Percentiles rank a stretch among this genome's conserved stretches.
These are phyloP conservation scores for Hydrozoanthus tunicans DNA, from an alignment of 64 coral and sea anemone genomes.

Conservation along the genomic window DNA sequence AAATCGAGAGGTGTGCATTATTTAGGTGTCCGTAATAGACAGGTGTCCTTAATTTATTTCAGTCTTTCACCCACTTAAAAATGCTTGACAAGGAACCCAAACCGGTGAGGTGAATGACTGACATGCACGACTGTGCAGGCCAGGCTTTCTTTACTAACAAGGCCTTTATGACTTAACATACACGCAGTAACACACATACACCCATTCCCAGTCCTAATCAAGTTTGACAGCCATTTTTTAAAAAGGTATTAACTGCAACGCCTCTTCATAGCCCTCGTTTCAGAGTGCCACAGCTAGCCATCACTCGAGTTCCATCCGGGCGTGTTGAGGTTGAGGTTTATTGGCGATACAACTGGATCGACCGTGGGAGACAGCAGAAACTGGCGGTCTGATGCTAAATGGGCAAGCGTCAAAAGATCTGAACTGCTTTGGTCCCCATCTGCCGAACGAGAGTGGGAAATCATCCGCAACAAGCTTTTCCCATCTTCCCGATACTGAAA, in stretches of 20 bases:
- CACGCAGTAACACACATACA: no score
- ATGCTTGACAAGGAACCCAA: no score
- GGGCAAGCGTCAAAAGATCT: slow-evolving; percentile 72
- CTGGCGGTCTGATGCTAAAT: slow-evolving; percentile 58
- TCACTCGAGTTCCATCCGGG: slow-evolving; percentile 55
- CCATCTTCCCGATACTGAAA: slow-evolving; percentile 83
- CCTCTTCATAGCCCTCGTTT: slow-evolving; percentile 35
- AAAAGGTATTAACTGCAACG: not conserved
- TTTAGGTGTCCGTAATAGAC: no score
- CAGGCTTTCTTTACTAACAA: no score
- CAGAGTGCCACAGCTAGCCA: slow-evolving; percentile 41
- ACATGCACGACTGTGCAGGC: no score
- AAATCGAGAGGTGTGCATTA: no score
- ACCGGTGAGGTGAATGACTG: no score
- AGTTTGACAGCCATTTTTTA: no score
- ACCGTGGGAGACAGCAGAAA: slow-evolving; percentile 57
- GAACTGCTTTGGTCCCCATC: slow-evolving; percentile 55
- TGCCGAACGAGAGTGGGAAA: slow-evolving; percentile 56
- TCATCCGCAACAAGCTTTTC: slow-evolving; percentile 75
- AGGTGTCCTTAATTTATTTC: no score
- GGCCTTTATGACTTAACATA: no score
- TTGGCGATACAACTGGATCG: slow-evolving; percentile 20
- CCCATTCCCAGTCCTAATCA: no score
- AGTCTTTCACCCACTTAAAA: no score
- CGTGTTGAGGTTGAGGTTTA: slow-evolving; percentile 78